Evolutionary conservation across 2,888 invertebrate species (phyloP), one percentile per base, ranked within the genome.

Genomic region (Lepidocyrtoides sp.): DNA sequence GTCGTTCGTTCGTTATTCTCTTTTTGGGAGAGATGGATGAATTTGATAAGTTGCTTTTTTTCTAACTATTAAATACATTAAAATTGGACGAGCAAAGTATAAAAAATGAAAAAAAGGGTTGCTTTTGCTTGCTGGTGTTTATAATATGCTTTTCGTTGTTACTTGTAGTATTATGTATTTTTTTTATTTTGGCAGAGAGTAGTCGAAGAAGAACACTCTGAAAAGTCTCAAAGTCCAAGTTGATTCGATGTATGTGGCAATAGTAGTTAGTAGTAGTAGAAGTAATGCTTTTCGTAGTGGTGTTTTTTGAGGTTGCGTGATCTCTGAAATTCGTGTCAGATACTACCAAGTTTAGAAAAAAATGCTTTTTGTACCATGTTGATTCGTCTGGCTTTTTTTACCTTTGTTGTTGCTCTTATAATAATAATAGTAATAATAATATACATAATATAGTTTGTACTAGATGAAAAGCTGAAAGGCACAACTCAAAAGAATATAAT

Each of bases 311-410:
- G 89, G 82, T 89, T 89, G 89, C 89, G 89, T 89, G 89, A 89
- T 89, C 89, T 83, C 66, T 79, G 63, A 89, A n/a, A 89, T 89
- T 89, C 89, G 89, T 89, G 89, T 89, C 89, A 89, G 89, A 83
- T 89, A 89, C 72, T 54, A 69, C 66, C 82, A 89, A 82, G 89
- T 72, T 81, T 79, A 77, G 77, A 83, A 48, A 63, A 89, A 89
- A 75, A 83, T 60, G 83, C 63, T 89, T 89, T 89, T 89, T 87
- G 41, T 86, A 75, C 26, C 23, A 87, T 79, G 87, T 48, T 87
- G 63, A 87, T 87, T 66, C 66, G 60, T 60, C 82, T 82, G 29
- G 60, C 29, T 36, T 87, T 85, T 85, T 85, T 85, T 85, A 72
- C 85, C 85, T 85, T 77, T 69, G 69, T 60, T 36, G 54, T 29